Percentiles rank a stretch among this genome's conserved stretches.
Conservation (phyloP, 2,797 vertebrate genomes). For the Melanotaenia nigrans region DNA sequence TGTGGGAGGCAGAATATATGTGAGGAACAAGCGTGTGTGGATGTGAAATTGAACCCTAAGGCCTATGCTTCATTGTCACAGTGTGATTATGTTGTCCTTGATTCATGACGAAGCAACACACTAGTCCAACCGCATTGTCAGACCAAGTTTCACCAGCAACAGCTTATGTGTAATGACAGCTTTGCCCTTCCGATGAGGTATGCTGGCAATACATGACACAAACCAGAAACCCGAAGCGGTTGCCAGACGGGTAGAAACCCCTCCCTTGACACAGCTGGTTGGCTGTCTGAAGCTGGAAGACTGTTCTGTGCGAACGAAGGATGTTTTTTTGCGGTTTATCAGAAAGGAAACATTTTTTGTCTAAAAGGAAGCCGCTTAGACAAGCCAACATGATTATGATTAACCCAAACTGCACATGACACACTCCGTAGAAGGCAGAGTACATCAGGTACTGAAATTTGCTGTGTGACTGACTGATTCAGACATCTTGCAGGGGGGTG, state of each 20-base stretch:
- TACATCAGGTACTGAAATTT: conserved; percentile 25
- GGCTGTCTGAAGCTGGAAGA: conserved; percentile 29
- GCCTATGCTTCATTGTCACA: conserved; percentile 2
- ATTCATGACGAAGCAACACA: conserved; percentile 38
- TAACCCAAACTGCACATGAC: conserved; percentile 14
- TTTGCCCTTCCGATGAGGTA: conserved; percentile 52
- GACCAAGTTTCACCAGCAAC: conserved; percentile 48
- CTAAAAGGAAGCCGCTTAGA: conserved; percentile 60
- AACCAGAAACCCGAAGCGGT: conserved; percentile 32
- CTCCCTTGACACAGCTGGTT: conserved; percentile 4
- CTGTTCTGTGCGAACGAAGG: conserved; percentile 28
- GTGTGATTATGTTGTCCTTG: conserved; percentile 41
- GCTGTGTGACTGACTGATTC: conserved; percentile 30
- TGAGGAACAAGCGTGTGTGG: neutral
- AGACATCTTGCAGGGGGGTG: conserved; percentile 51
- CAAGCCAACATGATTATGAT: conserved; percentile 13
- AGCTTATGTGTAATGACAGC: conserved; percentile 66
- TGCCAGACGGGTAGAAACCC: conserved; percentile 34
- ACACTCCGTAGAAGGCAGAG: conserved; percentile 41
- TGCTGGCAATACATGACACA: conserved; percentile 42
- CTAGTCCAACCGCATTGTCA: conserved; percentile 72
- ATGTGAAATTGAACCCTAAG: conserved; percentile 14
- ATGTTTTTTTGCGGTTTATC: conserved; percentile 52
- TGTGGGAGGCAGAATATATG: conserved; percentile 3
- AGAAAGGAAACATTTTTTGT: conserved; percentile 46